Evolutionary conservation across 2,797 vertebrate species (phyloP), one percentile per base, ranked within the genome.

Genomic region (Micromesistius poutassou): DNA sequence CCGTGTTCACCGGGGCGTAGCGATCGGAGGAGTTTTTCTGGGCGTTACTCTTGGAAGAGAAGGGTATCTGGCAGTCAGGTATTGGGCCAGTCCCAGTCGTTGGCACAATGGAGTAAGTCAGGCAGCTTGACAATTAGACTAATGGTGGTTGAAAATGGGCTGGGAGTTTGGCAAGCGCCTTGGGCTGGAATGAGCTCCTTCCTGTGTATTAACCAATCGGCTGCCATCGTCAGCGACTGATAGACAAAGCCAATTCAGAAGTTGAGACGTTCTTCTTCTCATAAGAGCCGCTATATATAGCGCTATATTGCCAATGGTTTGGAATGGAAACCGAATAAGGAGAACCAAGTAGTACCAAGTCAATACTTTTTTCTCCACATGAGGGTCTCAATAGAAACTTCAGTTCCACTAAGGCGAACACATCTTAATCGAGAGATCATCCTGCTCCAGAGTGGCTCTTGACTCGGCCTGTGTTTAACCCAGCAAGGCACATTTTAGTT

Each of bases 111-210:
- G 79, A 82, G 83, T 33, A 74, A 84, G 77, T 79, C 81, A 78
- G 80, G 80, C 89, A 66, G 73, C 71, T 82, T 78, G 82, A 88
- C 85, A 84, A 88, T 90, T 81, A 88, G 86, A 80, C 81, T 87
- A 89, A 93, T 88, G 84, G 78, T 80, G 78, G 83, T 36, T 79
- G 85, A 87, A 80, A 88, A 76, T 2, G 36, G 79, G 85, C 76
- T 86, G 79, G 81, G 79, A 72, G 77, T 77, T 82, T 80, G 84
- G 79, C 40, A 8, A 14, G 40, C 76, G 74, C 73, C 84, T 76
- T 79, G 30, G 30, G 36, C 70, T n/a, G 30, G 62, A 28, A 68
- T 3, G 62, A 68, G 25, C 62, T 13, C 7, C 62, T 68, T 68
- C 62, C 62, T 68, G 62, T 68, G 62, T 68, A 68, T 68, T 68